A percentile compares a stretch with the other conserved stretches of the same genome.
Conservation (phyloP, 2,888 invertebrate species). For the Galeopsomyia nigrocyanea region DNA sequence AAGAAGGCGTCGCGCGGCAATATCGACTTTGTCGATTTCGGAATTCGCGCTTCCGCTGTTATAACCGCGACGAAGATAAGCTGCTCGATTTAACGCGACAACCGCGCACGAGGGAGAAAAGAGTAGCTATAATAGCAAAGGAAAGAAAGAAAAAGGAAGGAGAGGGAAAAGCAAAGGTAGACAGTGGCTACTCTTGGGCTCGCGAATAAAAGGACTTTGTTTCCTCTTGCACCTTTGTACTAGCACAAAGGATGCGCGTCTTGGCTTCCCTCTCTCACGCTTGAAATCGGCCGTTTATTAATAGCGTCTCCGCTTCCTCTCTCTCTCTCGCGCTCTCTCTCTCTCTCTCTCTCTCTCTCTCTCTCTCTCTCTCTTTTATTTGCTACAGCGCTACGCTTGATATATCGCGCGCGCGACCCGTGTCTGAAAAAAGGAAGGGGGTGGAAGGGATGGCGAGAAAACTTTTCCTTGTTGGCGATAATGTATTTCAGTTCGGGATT, state of each 20-base stretch:
- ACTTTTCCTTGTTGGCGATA: constrained; percentile 14
- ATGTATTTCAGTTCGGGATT: constrained; percentile 34
- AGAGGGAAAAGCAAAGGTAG: background rate
- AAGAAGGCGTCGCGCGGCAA: background rate
- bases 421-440: background rate
- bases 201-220: constrained; percentile 33
- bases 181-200: background rate
- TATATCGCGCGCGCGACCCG: constrained; percentile 13
- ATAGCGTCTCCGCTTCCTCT: constrained; percentile 14
- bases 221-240: constrained; percentile 21
- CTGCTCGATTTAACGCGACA: constrained; percentile 34
- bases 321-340: background rate
- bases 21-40: constrained; percentile 2
- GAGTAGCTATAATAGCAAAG: background rate
- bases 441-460: background rate
- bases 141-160: background rate
- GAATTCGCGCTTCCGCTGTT: background rate
- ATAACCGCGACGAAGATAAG: constrained; percentile 19
- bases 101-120: background rate
- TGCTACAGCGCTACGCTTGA: constrained; percentile 22
- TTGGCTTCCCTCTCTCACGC: constrained; percentile 9
- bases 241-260: constrained; percentile 26
- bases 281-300: constrained; percentile 33
- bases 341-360: constrained; percentile 6
- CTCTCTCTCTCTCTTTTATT: background rate